Evolutionary conservation across 2,797 vertebrate genomes (phyloP).

Genomic region (Adrianichthys oophorus): DNA sequence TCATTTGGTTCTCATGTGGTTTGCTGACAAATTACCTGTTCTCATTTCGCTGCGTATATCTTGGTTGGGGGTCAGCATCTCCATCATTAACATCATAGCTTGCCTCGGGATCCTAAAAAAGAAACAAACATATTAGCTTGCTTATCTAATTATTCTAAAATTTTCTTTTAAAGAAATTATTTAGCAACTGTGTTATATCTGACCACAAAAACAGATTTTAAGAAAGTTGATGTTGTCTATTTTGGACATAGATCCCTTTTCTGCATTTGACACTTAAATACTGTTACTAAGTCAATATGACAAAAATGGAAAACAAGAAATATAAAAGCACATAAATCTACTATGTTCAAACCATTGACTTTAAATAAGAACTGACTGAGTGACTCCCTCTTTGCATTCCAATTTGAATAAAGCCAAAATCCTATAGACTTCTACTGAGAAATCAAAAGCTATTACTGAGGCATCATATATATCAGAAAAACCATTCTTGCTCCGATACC

Average conservation of each 20-base stretch:
- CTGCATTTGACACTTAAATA: too few species aligned
- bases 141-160: conserved; percentile 1
- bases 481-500: too few species aligned
- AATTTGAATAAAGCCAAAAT: too few species aligned
- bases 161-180: not conserved
- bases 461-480: too few species aligned
- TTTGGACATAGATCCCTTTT: too few species aligned
- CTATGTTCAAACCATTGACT: too few species aligned
- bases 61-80: conserved; percentile 93
- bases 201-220: not conserved
- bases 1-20: conserved; percentile 3
- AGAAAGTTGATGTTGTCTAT: not conserved
- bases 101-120: conserved; percentile 87
- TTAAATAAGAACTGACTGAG: too few species aligned
- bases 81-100: conserved; percentile 98
- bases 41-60: conserved; percentile 97
- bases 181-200: not conserved
- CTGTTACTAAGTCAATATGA: too few species aligned
- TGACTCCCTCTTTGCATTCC: too few species aligned
- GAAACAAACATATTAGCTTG: conserved; percentile 15
- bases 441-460: too few species aligned
- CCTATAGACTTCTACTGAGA: too few species aligned
- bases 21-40: conserved; percentile 83
- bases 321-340: not conserved
- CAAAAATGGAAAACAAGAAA: not conserved